Conservation (phyloP, 2,888 invertebrate genomes). For the Drosophila vallismaia region DNA sequence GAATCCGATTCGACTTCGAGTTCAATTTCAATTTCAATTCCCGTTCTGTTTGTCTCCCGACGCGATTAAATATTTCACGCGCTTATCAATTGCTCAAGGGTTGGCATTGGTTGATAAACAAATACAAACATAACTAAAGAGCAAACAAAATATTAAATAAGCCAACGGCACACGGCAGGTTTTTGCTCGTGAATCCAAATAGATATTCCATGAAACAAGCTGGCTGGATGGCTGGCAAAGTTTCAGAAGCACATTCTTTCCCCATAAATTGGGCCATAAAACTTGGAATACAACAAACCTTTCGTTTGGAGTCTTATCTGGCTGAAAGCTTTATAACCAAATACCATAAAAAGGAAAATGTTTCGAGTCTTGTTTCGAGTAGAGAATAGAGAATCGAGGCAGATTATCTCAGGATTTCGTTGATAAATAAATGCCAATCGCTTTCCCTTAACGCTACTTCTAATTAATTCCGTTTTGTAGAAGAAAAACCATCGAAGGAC, state of each 20-base stretch:
- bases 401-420: neutral
- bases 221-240: neutral
- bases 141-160: constrained; percentile 24
- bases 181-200: neutral
- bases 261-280: constrained; percentile 2
- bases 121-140: constrained; percentile 41
- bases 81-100: constrained; percentile 76
- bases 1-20: constrained; percentile 2
- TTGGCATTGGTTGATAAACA: constrained; percentile 68
- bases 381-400: too few species aligned
- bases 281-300: neutral
- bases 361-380: too few species aligned
- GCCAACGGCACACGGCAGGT: constrained; percentile 13
- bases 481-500: constrained; percentile 11
- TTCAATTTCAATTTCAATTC: constrained; percentile 22
- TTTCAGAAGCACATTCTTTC: neutral
- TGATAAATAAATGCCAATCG: constrained; percentile 21
- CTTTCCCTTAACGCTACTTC: constrained; percentile 12
- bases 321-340: neutral
- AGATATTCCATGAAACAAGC: constrained; percentile 15
- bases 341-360: neutral
- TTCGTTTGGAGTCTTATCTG: too few species aligned
- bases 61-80: constrained; percentile 75
- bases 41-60: constrained; percentile 51
- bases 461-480: constrained; percentile 37